phyloP scores from a whole-genome alignment of 2,113 vertebrate genomes.

The Pantherophis guttatus region DNA sequence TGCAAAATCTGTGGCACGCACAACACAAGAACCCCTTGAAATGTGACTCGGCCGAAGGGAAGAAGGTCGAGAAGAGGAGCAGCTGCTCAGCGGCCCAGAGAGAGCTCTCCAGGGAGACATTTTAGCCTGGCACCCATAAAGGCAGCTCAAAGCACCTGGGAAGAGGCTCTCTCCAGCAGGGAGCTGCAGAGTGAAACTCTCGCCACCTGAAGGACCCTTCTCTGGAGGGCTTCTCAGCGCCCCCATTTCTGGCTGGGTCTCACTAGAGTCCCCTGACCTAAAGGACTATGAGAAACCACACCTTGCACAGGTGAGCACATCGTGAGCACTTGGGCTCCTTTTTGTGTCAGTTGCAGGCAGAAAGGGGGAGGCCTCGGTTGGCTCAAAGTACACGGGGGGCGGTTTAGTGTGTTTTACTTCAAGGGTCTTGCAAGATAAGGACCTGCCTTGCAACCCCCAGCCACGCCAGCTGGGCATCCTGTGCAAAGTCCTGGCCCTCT shows the following conservation, averaged over 20 bases:
- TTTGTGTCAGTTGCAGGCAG: neutral
- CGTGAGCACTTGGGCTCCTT: neutral
- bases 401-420: neutral
- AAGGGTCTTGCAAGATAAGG: neutral
- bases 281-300: neutral
- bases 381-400: neutral
- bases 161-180: neutral
- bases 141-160: neutral
- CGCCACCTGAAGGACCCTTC: neutral
- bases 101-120: neutral
- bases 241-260: neutral
- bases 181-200: neutral
- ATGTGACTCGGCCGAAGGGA: neutral
- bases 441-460: neutral
- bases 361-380: neutral
- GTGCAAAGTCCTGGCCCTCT: neutral
- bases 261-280: neutral
- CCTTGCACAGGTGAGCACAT: neutral
- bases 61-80: neutral
- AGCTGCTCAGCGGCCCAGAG: neutral
- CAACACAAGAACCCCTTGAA: neutral
- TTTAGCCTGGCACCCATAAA: neutral
- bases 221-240: neutral
- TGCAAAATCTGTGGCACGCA: neutral
- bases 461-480: neutral